A percentile compares a stretch with the other conserved stretches of the same genome.
Conservation (phyloP, 2,113 vertebrate genomes). For the Paradoxurus hermaphroditus region DNA sequence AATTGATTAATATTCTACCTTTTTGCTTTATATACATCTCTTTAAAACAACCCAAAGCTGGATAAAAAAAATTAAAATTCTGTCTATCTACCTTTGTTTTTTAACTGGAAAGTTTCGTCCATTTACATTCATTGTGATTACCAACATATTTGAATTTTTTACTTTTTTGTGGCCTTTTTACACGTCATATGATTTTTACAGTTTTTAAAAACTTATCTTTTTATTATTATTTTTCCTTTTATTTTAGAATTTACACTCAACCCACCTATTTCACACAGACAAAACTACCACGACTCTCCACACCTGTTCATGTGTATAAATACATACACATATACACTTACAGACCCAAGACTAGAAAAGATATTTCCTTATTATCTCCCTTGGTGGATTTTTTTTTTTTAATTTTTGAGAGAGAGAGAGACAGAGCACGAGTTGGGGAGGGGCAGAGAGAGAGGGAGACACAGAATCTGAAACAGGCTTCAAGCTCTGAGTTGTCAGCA, state of each 20-base stretch:
- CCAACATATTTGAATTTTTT: not conserved
- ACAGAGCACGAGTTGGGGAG: no score
- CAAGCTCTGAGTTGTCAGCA: no score
- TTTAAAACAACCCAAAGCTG: not conserved
- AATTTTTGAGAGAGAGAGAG: no score
- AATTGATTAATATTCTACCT: not conserved
- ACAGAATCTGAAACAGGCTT: no score
- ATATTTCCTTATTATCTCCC: not conserved
- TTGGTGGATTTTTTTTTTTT: no score
- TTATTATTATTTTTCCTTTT: not conserved
- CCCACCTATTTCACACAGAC: not conserved
- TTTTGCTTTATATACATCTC: not conserved
- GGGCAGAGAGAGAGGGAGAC: no score
- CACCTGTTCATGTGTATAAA: no score
- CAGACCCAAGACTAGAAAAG: not conserved
- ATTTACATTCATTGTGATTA: not conserved
- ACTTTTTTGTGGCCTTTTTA: not conserved
- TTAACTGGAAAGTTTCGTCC: not conserved
- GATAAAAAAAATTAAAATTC: not conserved
- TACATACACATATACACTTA: not conserved
- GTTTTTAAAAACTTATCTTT: not conserved
- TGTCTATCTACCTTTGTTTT: not conserved
- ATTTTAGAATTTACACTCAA: not conserved
- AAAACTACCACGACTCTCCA: not conserved
- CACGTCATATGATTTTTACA: not conserved